These are phyloP conservation scores for Rhagium mordax DNA, from an alignment of 2,888 invertebrate species.

Conservation along the genomic window DNA sequence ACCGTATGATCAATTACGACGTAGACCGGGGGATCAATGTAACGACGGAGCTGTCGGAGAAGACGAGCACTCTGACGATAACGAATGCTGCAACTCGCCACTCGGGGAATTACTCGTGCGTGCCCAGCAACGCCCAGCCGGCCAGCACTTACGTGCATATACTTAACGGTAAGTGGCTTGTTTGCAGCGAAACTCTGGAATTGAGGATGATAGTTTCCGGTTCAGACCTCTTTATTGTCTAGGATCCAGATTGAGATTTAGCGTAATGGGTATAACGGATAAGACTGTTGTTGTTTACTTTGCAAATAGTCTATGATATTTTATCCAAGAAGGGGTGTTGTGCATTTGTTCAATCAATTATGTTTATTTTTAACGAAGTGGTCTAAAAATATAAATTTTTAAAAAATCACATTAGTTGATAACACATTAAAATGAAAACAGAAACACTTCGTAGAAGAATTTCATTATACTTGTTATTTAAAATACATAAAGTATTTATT, in stretches of 20 bases:
- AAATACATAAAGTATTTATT: no score
- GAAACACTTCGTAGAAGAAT: no score
- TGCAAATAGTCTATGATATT: neutral
- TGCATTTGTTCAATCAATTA: no score
- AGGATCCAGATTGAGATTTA: neutral
- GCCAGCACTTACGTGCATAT: constrained; percentile 92
- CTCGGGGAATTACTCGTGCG: constrained; percentile 91
- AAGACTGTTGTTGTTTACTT: neutral
- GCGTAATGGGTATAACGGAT: neutral
- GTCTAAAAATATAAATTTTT: no score
- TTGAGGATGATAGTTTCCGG: neutral
- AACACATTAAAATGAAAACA: no score
- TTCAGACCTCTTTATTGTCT: neutral
- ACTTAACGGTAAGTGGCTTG: constrained; percentile 81
- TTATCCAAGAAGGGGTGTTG: neutral
- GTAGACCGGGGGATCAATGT: constrained; percentile 89
- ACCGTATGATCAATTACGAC: constrained; percentile 94
- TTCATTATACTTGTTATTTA: no score
- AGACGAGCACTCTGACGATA: constrained; percentile 78
- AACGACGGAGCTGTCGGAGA: constrained; percentile 82
- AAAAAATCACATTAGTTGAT: no score
- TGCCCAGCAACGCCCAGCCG: constrained; percentile 90
- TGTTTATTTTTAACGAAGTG: no score
- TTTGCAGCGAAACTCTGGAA: neutral
- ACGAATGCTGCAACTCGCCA: constrained; percentile 78